Conservation (phyloP, 2,797 vertebrate genomes). For the Pangasius larnaudii region DNA sequence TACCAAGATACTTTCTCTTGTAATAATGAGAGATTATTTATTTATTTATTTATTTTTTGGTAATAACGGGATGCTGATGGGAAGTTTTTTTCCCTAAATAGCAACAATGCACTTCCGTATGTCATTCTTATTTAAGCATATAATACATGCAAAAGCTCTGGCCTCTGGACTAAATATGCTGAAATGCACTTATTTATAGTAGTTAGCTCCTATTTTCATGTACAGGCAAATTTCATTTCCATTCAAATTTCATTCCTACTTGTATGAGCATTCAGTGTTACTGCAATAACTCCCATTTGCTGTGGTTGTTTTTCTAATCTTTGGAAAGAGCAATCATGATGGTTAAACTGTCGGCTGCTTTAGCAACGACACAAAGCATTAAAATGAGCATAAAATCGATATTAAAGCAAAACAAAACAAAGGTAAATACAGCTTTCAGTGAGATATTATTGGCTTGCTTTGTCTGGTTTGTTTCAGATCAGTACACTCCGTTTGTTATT, state of each 20-base stretch:
- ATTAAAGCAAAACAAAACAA: constrained; percentile 44
- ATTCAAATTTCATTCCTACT: neutral
- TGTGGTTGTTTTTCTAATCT: constrained; percentile 1
- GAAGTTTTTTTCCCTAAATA: neutral
- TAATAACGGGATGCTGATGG: neutral
- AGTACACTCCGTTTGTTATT: constrained; percentile 26
- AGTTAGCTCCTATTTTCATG: neutral
- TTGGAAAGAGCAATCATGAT: constrained; percentile 19
- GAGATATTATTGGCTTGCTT: constrained; percentile 43
- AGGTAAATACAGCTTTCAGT: constrained; percentile 51
- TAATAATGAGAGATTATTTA: neutral
- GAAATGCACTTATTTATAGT: neutral
- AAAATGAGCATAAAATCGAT: constrained; percentile 46
- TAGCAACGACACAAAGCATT: constrained; percentile 32
- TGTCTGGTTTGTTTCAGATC: constrained; percentile 27
- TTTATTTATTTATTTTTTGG: neutral
- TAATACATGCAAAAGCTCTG: neutral
- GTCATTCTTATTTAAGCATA: neutral
- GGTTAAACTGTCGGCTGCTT: constrained; percentile 45
- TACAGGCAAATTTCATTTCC: neutral
- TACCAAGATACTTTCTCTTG: neutral
- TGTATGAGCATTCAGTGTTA: neutral
- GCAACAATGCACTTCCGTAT: neutral
- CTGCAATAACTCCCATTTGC: constrained; percentile 23
- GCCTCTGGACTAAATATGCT: neutral